These are phyloP conservation scores for Aurelia sp. DNA, from an alignment of 30 jellyfish, hydroid and myxozoan species.

Conservation along the genomic window DNA sequence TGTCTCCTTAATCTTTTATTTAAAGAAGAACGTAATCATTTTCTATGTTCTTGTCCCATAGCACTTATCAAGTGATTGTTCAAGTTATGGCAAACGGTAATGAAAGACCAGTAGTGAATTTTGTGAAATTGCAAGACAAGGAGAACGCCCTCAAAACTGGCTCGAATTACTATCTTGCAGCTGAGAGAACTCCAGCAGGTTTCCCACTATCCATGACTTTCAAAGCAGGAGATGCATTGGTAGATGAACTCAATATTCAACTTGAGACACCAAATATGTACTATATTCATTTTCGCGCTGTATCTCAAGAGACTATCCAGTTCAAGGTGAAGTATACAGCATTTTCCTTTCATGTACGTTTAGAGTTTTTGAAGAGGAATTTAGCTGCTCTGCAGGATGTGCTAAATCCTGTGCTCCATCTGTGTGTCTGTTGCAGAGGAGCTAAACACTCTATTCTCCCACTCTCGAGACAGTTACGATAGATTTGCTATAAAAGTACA, in stretches of 20 bases:
- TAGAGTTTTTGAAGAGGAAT: no score
- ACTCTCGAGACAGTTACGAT: no score
- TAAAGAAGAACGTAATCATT: no score
- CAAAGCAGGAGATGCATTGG: constrained; percentile 48
- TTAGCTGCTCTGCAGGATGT: no score
- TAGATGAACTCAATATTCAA: constrained; percentile 27
- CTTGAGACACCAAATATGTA: constrained; percentile 64
- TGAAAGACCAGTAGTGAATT: constrained; percentile 11
- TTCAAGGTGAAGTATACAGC: no score
- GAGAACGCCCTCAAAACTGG: constrained; percentile 25
- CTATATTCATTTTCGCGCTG: constrained; percentile 55
- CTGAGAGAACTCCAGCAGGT: background rate
- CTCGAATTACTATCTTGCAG: constrained; percentile 46
- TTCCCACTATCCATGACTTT: constrained; percentile 21
- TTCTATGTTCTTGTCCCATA: background rate
- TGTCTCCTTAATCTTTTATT: no score
- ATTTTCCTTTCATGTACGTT: no score
- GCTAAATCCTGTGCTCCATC: no score
- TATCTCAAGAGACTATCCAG: background rate
- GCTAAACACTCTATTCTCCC: no score
- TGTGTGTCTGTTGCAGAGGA: no score
- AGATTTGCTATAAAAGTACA: no score
- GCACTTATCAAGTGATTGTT: constrained; percentile 68
- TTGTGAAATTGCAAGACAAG: constrained; percentile 15
- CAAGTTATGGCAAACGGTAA: constrained; percentile 4